Percentiles rank a stretch among this genome's conserved stretches.
These are phyloP conservation scores for Oreotrochilus melanogaster DNA, from an alignment of 2,113 vertebrate species.

Conservation along the genomic window DNA sequence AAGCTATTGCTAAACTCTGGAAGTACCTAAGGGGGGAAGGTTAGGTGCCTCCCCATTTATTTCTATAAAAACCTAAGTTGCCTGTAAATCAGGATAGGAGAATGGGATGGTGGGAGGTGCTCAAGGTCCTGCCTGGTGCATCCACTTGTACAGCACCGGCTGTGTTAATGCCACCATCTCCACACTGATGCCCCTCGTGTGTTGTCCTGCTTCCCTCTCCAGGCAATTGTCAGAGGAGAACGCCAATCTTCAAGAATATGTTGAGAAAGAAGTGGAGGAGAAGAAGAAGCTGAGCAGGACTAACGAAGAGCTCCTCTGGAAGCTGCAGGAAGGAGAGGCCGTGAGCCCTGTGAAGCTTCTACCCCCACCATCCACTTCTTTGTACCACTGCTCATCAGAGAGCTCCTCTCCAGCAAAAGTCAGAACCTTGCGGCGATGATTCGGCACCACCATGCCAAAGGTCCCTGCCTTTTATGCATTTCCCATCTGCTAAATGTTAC, in stretches of 20 bases:
- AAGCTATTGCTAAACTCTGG: neutral
- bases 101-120: neutral
- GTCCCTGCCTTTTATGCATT: neutral
- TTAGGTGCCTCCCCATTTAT: neutral
- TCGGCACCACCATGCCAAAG: neutral
- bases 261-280: slow-evolving; percentile 95
- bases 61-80: neutral
- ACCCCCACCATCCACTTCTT: slow-evolving; percentile 84
- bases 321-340: slow-evolving; percentile 90
- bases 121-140: neutral
- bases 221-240: slow-evolving; percentile 97
- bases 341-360: slow-evolving; percentile 88
- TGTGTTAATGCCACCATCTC: neutral
- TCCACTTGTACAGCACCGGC: neutral
- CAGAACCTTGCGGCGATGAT: slow-evolving; percentile 85
- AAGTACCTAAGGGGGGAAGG: neutral
- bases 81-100: neutral
- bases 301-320: slow-evolving; percentile 97
- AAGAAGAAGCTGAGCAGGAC: slow-evolving; percentile 96
- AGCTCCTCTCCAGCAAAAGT: slow-evolving; percentile 83
- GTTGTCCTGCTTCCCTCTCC: neutral
- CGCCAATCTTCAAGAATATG: slow-evolving; percentile 91
- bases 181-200: neutral
- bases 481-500: slow-evolving; percentile 30
- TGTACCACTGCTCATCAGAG: slow-evolving; percentile 82